Base-by-base conservation (phyloP, 1,140 invertebrate species). In the Drosophila nannoptera region DNA sequence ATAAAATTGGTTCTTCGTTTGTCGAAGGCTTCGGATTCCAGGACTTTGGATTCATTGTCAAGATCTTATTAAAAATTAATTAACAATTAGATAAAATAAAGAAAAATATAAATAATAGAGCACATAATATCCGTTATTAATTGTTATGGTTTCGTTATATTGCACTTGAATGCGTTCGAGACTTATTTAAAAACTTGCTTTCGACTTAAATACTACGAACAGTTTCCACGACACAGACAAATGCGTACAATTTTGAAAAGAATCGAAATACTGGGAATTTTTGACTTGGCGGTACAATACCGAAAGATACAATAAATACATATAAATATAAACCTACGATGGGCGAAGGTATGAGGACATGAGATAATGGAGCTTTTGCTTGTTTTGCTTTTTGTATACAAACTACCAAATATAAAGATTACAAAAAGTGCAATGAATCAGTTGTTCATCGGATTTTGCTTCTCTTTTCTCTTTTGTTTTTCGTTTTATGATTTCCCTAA, bases 31-130 rank as follows among this genome's bases (percentile, higher is more conserved):
- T 58, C 55, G 29, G 45, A 40, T 56, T 65, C 22, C 33, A 36
- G 8, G 36, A 35, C 56, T 32, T 48, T 11, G 33, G 42, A 78
- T 78, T 84, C 72, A 69, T 77, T 69, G 70, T 78, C 77, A 77
- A 84, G 80, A 65, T 80, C 63, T 84, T 53, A 73, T 81, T 86
- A 84, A 77, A 86, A 86, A 84, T 86, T 86, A 84, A 86, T 86
- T 81, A 86, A 84, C 81, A 84, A 87, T 80, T 73, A 73, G 64
- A 69, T 70, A 49, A 83, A 84, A 63, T 16, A 61, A 71, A 29
- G 22, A 73, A 16, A 53, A 62, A 53, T 43, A 45, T 68, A 74
- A 22, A 22, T 22, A 22, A 22, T 68, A 68, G 69, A 84, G 81
- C 69, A 84, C 69, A 80, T 76, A 78, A 70, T 84, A 70, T 77